Base-by-base conservation (phyloP, 2,888 invertebrate species). In the Hoplodrina ambigua region DNA sequence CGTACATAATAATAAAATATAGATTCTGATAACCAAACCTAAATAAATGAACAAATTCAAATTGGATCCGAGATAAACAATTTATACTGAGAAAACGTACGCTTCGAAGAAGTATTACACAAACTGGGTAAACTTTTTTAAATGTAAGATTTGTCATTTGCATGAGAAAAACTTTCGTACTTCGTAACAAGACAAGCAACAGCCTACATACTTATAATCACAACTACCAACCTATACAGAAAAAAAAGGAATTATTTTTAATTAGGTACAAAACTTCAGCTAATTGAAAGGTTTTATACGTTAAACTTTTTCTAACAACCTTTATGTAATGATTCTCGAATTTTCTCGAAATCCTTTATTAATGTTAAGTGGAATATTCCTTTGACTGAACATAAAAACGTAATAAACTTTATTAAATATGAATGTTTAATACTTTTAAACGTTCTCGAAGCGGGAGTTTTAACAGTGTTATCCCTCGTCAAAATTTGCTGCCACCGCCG, bases 381-480 rank as follows among this genome's bases (percentile, higher is more conserved):
- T 81, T 81, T 81, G 75, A 78, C 64, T 74, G 65, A 56, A 55
- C 63, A 58, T 78, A 79, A 77, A 83, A 80, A 73, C 66, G 70
- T 83, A 70, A 80, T 70, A 75, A 73, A 75, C 57, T 79, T 85
- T 77, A 83, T 85, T 78, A 80, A 87, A 85, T 85, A 83, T 80
- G 75, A 81, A 85, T 82, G 74, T 82, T 75, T 85, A 84, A 86
- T 86, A 83, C 80, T 82, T 80, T 76, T 71, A 81, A 81, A 78
- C 80, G 77, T 73, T 81, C 69, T 63, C 78, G 72, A 76, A 71
- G 63, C 59, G 80, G 70, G 78, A 83, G 76, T 86, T 88, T 80
- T 84, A 86, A 87, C 84, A 77, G 77, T 75, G 80, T 87, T 87
- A 86, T 78, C 83, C 81, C 77, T 78, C 72, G 78, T 75, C 75